Evolutionary conservation across 2,888 invertebrate species (phyloP).

Genomic region (Psococerastis gibbosa): DNA sequence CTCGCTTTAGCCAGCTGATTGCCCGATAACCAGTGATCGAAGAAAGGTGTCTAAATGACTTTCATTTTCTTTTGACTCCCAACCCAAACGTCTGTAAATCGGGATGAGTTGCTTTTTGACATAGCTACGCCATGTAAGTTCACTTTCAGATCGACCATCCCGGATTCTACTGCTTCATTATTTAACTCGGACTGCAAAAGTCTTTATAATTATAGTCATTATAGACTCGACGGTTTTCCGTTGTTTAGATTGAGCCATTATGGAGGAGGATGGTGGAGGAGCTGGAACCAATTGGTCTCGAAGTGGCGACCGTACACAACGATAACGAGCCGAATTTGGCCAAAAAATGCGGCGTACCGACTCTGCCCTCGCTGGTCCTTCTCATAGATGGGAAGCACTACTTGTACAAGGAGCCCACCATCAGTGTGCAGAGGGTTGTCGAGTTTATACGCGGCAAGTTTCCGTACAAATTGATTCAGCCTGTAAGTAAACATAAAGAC

Average conservation of each 20-base stretch:
- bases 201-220: no score
- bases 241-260: slow-evolving; percentile 48
- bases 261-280: slow-evolving; percentile 74
- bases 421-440: slow-evolving; percentile 60
- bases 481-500: slow-evolving; percentile 17
- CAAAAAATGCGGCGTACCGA: slow-evolving; percentile 57
- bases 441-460: slow-evolving; percentile 77
- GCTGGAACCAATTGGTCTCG: slow-evolving; percentile 56
- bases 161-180: no score
- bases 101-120: no score
- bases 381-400: slow-evolving; percentile 67
- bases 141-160: no score
- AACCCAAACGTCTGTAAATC: no score
- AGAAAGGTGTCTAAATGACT: no score
- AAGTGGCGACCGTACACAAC: slow-evolving; percentile 67
- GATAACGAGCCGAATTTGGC: slow-evolving; percentile 61
- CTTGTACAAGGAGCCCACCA: slow-evolving; percentile 64
- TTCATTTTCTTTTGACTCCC: no score
- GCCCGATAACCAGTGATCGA: no score
- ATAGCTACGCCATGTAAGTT: no score
- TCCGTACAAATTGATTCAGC: slow-evolving; percentile 56
- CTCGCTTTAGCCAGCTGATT: no score
- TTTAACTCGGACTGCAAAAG: no score
- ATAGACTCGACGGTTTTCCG: no score
- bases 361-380: slow-evolving; percentile 63